Conservation (phyloP, 2,113 vertebrate species). For the Microcebus ravelobensis region DNA sequence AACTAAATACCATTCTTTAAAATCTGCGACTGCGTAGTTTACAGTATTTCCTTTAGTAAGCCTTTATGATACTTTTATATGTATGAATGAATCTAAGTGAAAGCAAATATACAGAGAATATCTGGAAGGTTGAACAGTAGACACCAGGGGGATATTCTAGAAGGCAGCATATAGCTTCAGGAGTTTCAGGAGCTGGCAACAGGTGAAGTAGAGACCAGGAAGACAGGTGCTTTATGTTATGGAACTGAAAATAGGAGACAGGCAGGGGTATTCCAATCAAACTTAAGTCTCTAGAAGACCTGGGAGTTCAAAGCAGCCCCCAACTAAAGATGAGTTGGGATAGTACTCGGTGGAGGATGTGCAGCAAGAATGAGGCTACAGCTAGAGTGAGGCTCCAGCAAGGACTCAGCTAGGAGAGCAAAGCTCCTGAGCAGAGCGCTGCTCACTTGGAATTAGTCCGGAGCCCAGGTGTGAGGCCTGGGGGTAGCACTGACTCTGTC, state of each 20-base stretch:
- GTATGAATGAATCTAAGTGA: not conserved
- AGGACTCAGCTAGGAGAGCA: not conserved
- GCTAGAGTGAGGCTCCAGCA: not conserved
- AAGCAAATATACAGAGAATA: not conserved
- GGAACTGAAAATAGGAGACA: not conserved
- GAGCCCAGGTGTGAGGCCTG: not conserved
- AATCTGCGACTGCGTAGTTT: not conserved
- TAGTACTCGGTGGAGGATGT: not conserved
- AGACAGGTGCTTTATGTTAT: not conserved
- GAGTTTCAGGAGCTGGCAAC: not conserved
- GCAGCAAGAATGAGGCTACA: not conserved
- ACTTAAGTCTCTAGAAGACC: not conserved
- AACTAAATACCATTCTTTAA: conserved; percentile 33
- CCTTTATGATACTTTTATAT: not conserved
- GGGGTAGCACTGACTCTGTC: not conserved
- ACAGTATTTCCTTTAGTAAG: not conserved
- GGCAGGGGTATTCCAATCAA: not conserved
- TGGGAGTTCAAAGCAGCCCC: not conserved
- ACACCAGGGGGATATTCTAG: not conserved
- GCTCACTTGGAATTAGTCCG: not conserved
- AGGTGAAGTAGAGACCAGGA: not conserved
- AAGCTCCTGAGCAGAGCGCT: not conserved
- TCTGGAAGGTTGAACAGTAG: not conserved
- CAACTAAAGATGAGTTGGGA: not conserved
- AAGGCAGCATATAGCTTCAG: not conserved